Evolutionary conservation across 2,797 vertebrate species (phyloP).

Genomic region (Rallus crepitans): DNA sequence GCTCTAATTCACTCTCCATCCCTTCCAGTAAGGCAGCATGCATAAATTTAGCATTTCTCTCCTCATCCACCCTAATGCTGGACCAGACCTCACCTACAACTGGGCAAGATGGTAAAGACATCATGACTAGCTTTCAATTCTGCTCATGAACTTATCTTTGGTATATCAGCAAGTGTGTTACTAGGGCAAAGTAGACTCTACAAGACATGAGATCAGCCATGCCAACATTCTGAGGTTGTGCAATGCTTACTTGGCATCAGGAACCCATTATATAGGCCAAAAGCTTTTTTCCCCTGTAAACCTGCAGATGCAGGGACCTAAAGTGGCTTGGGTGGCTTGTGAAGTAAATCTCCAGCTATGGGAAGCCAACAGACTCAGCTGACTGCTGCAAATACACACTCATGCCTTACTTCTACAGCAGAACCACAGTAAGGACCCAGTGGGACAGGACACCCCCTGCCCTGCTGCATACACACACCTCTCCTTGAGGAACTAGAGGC

Average conservation of each 20-base stretch:
- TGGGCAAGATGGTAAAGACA: not conserved
- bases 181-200: not conserved
- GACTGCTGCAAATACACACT: not conserved
- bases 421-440: not conserved
- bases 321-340: not conserved
- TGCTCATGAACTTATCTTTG: not conserved
- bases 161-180: not conserved
- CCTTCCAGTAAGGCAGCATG: not conserved
- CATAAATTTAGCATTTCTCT: not conserved
- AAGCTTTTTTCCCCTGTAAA: not conserved
- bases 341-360: not conserved
- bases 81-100: accelerated
- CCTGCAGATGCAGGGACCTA: not conserved
- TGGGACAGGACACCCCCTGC: not conserved
- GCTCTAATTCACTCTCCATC: not conserved
- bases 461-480: not conserved
- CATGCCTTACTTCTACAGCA: not conserved
- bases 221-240: not conserved
- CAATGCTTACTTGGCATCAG: not conserved
- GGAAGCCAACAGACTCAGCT: not conserved
- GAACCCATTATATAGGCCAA: not conserved
- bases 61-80: accelerated
- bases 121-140: not conserved
- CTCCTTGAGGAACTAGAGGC: not conserved
- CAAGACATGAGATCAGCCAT: not conserved